Base-by-base conservation (phyloP, 1,140 invertebrate genomes). In the Gryon sp. region DNA sequence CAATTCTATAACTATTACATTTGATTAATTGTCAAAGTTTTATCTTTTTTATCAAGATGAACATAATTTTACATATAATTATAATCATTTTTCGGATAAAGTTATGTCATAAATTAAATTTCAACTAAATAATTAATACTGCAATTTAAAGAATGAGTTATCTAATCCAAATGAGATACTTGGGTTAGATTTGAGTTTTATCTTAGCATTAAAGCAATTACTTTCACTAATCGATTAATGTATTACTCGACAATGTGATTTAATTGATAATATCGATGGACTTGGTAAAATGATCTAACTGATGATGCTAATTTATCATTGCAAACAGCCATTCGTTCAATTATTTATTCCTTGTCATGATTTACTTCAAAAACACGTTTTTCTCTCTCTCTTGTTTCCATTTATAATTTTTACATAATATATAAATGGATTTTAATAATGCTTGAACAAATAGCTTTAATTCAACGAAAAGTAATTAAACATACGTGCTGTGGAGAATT, bases 191-290 rank as follows among this genome's bases (percentile, higher is more conserved):
- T 20, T 2, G 28, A 28, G 43, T 14, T 16, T 28, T 18, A 16
- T 15, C 24, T 18, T 9, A 26, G 19, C 15, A 46, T 9, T 30
- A n/a, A 46, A 46, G 24, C 43, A 46, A 46, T 46, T 46, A 46
- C 43, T 46, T 6, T n/a, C n/a, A 16, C 43, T 46, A 46, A 46
- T 46, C 43, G 43, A 30, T 46, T 46, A 46, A 46, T 46, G 14
- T 46, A 46, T 46, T 46, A 46, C 24, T 28, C 43, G 14, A 30
- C 43, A 46, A 46, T 46, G 43, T 30, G 24, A 30, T 15, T 46
- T 46, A 46, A 28, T 46, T 46, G 43, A 14, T 30, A 30, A 46
- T 46, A 46, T 46, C 12, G 26, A 46, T 46, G 43, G 14, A 28
- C 19, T n/a, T 30, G 8, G 16, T 28, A 28, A 30, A 46, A 30